Percentiles rank a stretch among this genome's conserved stretches.
Conservation (phyloP, 2,113 vertebrate species). For the Bostrychus sinensis region DNA sequence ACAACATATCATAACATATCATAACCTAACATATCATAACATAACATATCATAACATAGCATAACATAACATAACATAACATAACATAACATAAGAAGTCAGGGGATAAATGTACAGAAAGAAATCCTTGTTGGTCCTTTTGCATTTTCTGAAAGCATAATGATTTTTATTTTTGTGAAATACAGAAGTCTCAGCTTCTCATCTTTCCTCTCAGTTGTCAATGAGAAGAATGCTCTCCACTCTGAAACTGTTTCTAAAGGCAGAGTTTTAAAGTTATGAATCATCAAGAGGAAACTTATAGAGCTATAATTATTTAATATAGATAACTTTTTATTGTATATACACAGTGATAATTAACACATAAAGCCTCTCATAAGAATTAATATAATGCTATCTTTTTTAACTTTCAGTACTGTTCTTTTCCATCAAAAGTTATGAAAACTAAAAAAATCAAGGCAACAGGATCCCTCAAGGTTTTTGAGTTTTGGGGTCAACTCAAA, state of each 20-base stretch:
- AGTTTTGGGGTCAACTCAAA: too few relatives aligned
- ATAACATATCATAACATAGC: too few relatives aligned
- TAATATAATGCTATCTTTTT: too few relatives aligned
- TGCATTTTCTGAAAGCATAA: conserved; percentile 13
- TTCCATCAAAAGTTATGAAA: too few relatives aligned
- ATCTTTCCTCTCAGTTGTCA: conserved; percentile 30
- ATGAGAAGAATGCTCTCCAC: conserved; percentile 17
- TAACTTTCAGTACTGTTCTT: too few relatives aligned
- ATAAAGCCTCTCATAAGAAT: too few relatives aligned
- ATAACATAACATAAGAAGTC: not conserved
- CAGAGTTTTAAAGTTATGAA: conserved; percentile 19
- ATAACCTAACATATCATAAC: too few relatives aligned
- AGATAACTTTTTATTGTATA: not conserved
- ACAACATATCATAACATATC: too few relatives aligned
- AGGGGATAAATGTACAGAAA: conserved; percentile 10
- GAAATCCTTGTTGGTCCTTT: not conserved
- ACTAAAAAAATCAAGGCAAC: too few relatives aligned
- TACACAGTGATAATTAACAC: not conserved
- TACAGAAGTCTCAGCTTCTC: conserved; percentile 27
- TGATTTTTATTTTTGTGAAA: conserved; percentile 21
- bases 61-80: too few relatives aligned
- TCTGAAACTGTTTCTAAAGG: too few relatives aligned
- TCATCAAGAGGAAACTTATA: conserved; percentile 19
- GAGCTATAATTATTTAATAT: conserved; percentile 14
- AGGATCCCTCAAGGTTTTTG: too few relatives aligned